Conservation (phyloP, 2,113 vertebrate species). For the Rhagologus leucostigma region DNA sequence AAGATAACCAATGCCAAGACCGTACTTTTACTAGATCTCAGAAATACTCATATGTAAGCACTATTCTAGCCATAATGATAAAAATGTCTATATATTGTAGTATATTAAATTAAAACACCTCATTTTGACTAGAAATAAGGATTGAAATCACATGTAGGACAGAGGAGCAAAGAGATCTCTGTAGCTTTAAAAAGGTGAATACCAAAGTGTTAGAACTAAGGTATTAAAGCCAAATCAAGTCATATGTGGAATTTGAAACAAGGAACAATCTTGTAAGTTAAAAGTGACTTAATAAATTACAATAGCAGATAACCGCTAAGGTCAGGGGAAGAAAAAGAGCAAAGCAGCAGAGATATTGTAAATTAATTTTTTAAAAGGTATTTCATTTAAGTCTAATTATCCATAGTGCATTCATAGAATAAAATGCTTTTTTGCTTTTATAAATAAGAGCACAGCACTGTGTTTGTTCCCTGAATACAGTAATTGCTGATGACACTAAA, state of each 20-base stretch:
- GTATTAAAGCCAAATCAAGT: not conserved
- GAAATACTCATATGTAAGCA: not conserved
- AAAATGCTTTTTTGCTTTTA: not conserved
- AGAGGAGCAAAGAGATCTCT: not conserved
- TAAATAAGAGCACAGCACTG: not conserved
- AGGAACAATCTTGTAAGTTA: not conserved
- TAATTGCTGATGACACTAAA: not conserved
- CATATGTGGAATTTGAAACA: not conserved
- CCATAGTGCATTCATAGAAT: not conserved
- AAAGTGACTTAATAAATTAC: not conserved
- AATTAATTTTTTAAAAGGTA: not conserved
- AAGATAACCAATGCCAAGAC: not conserved
- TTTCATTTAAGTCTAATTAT: not conserved
- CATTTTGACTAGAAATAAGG: constrained; percentile 48
- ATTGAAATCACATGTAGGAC: constrained; percentile 7
- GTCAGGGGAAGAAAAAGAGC: not conserved
- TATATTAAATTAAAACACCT: constrained; percentile 1
- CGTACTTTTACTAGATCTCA: not conserved
- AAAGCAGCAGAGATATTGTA: not conserved
- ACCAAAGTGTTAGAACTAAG: not conserved
- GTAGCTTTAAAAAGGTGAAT: not conserved
- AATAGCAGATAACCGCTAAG: not conserved
- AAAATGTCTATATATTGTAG: not conserved
- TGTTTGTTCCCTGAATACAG: not conserved
- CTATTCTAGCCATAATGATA: not conserved